Evolutionary conservation across 2,888 invertebrate species (phyloP), one percentile per base, ranked within the genome.

Genomic region (Pilophorus perplexus): DNA sequence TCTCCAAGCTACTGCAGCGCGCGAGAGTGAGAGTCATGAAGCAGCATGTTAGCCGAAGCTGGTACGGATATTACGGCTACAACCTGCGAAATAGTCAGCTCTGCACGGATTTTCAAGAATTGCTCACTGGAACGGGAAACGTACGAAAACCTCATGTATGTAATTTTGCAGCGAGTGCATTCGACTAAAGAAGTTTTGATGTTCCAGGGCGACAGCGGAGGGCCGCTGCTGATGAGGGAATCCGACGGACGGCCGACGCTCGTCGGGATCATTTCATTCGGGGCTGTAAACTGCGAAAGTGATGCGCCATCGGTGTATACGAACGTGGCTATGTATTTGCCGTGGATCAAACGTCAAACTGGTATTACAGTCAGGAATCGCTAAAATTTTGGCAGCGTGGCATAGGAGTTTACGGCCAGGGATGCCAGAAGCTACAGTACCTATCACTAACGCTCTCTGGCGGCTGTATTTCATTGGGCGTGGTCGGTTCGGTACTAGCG

Each of bases 131-230:
- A 1, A 40, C 59, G 12, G 22, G 42, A 12, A 18, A 22, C n/a
- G 59, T 59, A 42, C n/a, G n/a, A n/a, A n/a, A n/a, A n/a, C n/a
- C n/a, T n/a, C n/a, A n/a, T n/a, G n/a, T n/a, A n/a, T n/a, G n/a
- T n/a, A n/a, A n/a, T n/a, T n/a, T n/a, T n/a, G n/a, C n/a, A n/a
- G n/a, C n/a, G n/a, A n/a, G n/a, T n/a, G n/a, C n/a, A n/a, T n/a
- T n/a, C n/a, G n/a, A n/a, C n/a, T 10, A 20, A 44, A 16, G 42
- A 8, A 42, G 42, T 5, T 3, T 48, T 2, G 23, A 14, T 52
- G 18, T n/a, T 28, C 8, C 42, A 59, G 59, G 59, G 59, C 3
- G 59, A 59, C 42, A 59, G 59, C 27, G 59, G 59, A n/a, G 42
- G 59, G 4, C 59, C 59, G 16, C 42, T 59, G 4, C n/a, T 59